These are phyloP conservation scores for Sebastes kiyomatsui DNA, from an alignment of 2,797 vertebrate genomes.

Conservation along the genomic window DNA sequence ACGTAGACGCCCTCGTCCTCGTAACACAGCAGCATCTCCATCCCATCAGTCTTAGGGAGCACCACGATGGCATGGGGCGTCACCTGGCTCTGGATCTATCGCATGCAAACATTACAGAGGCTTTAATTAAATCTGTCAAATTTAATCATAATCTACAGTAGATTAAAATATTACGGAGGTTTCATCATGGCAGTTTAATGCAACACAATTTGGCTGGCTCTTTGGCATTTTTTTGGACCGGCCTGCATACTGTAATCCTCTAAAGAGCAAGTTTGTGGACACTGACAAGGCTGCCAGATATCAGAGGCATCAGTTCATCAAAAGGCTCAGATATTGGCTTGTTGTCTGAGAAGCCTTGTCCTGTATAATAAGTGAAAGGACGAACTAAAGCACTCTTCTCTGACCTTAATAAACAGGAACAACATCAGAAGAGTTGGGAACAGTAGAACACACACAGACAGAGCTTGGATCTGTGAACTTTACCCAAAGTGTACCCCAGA, in stretches of 20 bases:
- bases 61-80: constrained; percentile 92
- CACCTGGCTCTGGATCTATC: constrained; percentile 79
- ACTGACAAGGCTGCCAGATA: constrained; percentile 10
- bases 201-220: constrained; percentile 3
- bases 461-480: not conserved
- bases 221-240: not conserved
- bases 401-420: not conserved
- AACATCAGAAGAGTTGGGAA: not conserved
- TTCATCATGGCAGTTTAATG: constrained; percentile 26
- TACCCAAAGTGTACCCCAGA: not conserved
- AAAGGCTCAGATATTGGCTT: constrained; percentile 6
- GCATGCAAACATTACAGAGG: not conserved
- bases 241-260: constrained; percentile 22
- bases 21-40: constrained; percentile 94
- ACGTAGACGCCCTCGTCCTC: constrained; percentile 95
- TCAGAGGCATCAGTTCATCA: constrained; percentile 2
- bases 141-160: constrained; percentile 13
- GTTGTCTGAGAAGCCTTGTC: not conserved
- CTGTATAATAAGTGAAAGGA: not conserved
- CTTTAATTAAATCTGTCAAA: constrained; percentile 24
- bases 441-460: not conserved
- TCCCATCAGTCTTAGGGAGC: constrained; percentile 90
- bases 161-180: constrained; percentile 35
- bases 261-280: constrained; percentile 20
- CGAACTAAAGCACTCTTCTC: not conserved